Base-by-base conservation (phyloP, 1,140 invertebrate species). In the Leptonema lineaticorne region DNA sequence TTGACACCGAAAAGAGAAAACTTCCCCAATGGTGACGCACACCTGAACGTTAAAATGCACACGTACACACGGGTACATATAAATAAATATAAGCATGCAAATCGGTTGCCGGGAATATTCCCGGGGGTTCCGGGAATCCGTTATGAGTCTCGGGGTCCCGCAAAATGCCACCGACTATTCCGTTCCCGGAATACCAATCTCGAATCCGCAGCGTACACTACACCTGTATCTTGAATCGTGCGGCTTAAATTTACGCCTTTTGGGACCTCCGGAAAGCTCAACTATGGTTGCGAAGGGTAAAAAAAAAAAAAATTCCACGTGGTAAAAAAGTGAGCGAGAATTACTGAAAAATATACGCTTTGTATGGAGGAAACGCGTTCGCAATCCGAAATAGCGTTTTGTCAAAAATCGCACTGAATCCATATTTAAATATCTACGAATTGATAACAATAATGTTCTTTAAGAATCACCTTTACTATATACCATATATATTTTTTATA, bases 1-100 rank as follows among this genome's bases (percentile, higher is more conserved):
- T 72, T 72, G 70, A 72, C 70, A 72, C 46, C 68, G 48, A 27
- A 67, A 60, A 64, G 45, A 29, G 62, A 41, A 41, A 41, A 9
- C 37, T 14, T 11, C 37, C 37, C 2, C 37, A 4, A 2, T 16
- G 24, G 11, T 26, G 7, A 9, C 20, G 24, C n/a, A 28, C 26
- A 64, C 41, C 41, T 46, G 29, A n/a, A n/a, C 9, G 48, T 14
- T 53, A 53, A 8, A 20, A 7, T 5, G 45, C 20, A 48, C 14
- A 48, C 14, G 16, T 16, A 48, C 4, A 41, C 4, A 53, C 18
- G n/a, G n/a, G n/a, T n/a, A n/a, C n/a, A n/a, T n/a, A n/a, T n/a
- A n/a, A n/a, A n/a, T n/a, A n/a, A n/a, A n/a, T n/a, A 53, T 16
- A 28, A 16, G 30, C 37, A 50, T 53, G 46, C 27, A 64, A 50